Percentiles rank a stretch among this genome's conserved stretches.
These are phyloP conservation scores for Pagrus major DNA, from an alignment of 2,113 vertebrate genomes.

Conservation along the genomic window DNA sequence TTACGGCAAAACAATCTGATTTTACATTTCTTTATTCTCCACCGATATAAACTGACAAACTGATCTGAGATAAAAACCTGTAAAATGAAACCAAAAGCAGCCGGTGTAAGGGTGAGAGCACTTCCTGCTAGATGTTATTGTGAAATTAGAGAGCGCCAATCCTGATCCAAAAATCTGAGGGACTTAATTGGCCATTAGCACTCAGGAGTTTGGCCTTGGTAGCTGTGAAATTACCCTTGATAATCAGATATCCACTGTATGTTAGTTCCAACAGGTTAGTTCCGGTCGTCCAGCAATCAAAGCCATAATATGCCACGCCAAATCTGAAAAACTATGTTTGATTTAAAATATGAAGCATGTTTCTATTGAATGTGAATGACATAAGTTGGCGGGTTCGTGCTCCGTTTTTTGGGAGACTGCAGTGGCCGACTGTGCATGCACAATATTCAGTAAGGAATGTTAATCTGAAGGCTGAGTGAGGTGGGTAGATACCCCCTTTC, in stretches of 20 bases:
- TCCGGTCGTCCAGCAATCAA: neutral
- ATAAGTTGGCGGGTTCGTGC: neutral
- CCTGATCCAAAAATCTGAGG: constrained; percentile 20
- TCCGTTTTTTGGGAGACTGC: neutral
- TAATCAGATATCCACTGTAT: constrained; percentile 3
- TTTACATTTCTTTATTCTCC: neutral
- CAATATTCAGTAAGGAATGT: neutral
- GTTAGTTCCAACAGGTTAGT: neutral
- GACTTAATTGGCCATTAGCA: constrained; percentile 18
- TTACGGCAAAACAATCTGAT: neutral
- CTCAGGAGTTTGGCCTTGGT: constrained; percentile 1
- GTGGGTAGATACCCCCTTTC: constrained; percentile 3
- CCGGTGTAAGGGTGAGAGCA: neutral
- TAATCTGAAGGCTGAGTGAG: neutral
- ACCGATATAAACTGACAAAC: constrained; percentile 3
- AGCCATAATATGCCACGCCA: neutral
- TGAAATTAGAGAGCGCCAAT: neutral
- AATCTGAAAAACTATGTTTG: neutral
- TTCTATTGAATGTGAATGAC: neutral
- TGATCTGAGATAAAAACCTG: constrained; percentile 7
- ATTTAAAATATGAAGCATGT: neutral
- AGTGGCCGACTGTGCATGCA: neutral
- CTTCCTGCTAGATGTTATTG: neutral
- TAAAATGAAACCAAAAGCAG: constrained; percentile 31
- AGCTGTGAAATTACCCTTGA: constrained; percentile 16